These are phyloP conservation scores for Watsonalla cultraria DNA, from an alignment of 2,888 invertebrate genomes.

Conservation along the genomic window DNA sequence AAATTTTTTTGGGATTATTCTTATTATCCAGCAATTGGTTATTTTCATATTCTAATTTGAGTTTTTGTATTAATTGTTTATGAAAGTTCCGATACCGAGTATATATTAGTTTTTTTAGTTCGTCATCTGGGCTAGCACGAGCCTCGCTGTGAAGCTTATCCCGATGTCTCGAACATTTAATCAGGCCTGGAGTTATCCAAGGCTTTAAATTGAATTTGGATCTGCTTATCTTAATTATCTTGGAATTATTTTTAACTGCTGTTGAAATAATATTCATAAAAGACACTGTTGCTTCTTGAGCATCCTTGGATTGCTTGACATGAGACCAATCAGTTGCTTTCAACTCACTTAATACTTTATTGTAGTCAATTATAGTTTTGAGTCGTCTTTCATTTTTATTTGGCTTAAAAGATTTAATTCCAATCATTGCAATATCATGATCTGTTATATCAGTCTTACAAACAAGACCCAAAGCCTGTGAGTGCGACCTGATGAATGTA, in stretches of 20 bases:
- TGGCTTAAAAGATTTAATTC: background rate
- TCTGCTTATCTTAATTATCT: background rate
- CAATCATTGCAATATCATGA: constrained; percentile 4
- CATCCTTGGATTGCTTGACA: background rate
- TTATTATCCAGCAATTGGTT: constrained; percentile 3
- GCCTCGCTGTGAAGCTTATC: constrained; percentile 6
- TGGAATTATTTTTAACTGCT: constrained; percentile 5
- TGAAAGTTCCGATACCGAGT: constrained; percentile 5
- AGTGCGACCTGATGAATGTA: constrained; percentile 3
- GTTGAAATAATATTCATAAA: background rate
- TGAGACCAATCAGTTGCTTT: background rate
- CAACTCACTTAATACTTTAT: constrained; percentile 1
- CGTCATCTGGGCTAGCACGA: constrained; percentile 4
- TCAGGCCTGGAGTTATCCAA: constrained; percentile 12
- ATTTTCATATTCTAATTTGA: constrained; percentile 4
- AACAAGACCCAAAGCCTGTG: constrained; percentile 3
- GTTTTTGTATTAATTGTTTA: constrained; percentile 5
- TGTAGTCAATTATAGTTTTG: background rate
- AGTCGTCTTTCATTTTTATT: background rate
- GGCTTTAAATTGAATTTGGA: constrained; percentile 7
- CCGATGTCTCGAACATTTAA: constrained; percentile 7
- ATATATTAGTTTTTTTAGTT: background rate
- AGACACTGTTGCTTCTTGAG: background rate
- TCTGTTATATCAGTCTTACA: constrained; percentile 9
- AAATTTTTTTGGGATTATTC: constrained; percentile 7